phyloP scores from a whole-genome alignment of 1,140 invertebrate species.

The Luehdorfia chinensis region DNA sequence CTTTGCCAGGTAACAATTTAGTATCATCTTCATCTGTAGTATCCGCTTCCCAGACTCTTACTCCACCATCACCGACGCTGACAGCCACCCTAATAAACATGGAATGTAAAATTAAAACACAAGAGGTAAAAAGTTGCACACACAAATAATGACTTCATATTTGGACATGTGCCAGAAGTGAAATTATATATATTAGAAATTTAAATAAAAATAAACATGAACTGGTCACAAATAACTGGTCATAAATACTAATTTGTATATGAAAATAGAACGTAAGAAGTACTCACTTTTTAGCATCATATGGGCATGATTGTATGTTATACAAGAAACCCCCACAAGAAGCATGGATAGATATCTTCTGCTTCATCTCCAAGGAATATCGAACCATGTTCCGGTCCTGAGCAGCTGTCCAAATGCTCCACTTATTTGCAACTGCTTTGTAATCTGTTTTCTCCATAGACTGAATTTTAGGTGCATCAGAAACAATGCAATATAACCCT shows the following conservation, averaged over 20 bases:
- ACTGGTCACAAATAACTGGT: no score
- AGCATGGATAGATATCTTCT: conserved; percentile 72
- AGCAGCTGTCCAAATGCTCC: conserved; percentile 79
- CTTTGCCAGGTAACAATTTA: conserved; percentile 23
- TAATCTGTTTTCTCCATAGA: background rate
- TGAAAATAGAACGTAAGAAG: no score
- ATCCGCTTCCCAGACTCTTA: conserved; percentile 80
- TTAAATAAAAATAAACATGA: no score
- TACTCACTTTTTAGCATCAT: conserved; percentile 82
- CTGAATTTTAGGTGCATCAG: conserved; percentile 48
- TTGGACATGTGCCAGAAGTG: no score
- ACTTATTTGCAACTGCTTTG: conserved; percentile 20
- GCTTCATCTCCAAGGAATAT: conserved; percentile 62
- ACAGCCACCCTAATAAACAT: conserved; percentile 79
- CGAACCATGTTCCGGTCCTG: conserved; percentile 82
- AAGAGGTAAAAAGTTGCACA: no score
- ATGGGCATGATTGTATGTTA: conserved; percentile 80
- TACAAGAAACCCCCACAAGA: conserved; percentile 84
- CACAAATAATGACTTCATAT: no score
- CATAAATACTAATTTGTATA: no score
- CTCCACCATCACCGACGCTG: conserved; percentile 82
- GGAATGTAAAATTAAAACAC: conserved; percentile 7
- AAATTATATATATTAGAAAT: no score
- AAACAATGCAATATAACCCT: conserved; percentile 39
- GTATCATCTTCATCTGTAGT: conserved; percentile 27